Base-by-base conservation (phyloP, 2,113 vertebrate species). In the Anoplopoma fimbria region DNA sequence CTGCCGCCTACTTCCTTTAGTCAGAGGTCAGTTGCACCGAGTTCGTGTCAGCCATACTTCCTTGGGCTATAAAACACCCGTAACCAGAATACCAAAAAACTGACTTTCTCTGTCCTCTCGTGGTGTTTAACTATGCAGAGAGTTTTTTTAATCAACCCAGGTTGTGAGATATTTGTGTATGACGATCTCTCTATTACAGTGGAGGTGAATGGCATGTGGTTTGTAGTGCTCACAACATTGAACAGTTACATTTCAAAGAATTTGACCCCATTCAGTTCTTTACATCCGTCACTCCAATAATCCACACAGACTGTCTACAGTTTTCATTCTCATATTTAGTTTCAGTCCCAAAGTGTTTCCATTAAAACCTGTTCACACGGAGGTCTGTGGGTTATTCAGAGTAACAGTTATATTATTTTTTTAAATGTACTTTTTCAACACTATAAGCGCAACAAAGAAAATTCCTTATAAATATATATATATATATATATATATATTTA, bases 111-210 rank as follows among this genome's bases (percentile, higher is more conserved):
- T 63, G 34, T 55, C 47, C 47, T 65, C 61, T 14, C 9, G 4
- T 40, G n/a, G 25, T 62, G 15, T 47, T 1, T 1, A 45, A 53
- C 15, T 62, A 36, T 77, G 60, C 31, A 2, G 10, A 9, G 9
- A 40, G 67, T 21, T 62, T 68, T 34, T 77, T 78, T 63, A 1
- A 25, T 12, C 0, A 29, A 5, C 15, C 47, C 27, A 0, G n/a
- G n/a, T n/a, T n/a, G n/a, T n/a, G n/a, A 76, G 60, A 45, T 42
- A 45, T 60, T 57, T 57, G 31, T 71, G 27, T 60, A 2, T 49
- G 40, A 77, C 12, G 65, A 38, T 49, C 12, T 45, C 9, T 38
- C 21, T 3, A 9, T 51, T 38, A 29, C 4, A 27, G 0, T 42
- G 34, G 34, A 29, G 34, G 49, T 40, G 8, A 49, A 49, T 47